These are phyloP conservation scores for Pelecanus crispus DNA, from an alignment of 2,113 vertebrate genomes.

Conservation along the genomic window DNA sequence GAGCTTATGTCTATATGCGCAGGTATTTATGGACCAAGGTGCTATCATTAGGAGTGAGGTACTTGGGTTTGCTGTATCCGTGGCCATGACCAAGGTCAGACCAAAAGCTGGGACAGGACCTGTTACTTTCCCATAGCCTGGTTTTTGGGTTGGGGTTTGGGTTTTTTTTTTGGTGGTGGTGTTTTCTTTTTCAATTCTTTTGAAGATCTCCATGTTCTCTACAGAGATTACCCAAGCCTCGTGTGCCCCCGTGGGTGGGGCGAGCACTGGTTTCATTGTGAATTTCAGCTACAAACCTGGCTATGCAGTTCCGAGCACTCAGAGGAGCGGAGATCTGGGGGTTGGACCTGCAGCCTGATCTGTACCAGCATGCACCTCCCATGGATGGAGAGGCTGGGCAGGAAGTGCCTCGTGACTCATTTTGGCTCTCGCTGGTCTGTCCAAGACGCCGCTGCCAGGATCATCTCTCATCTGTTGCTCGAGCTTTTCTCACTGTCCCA, in stretches of 20 bases:
- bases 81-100: not conserved
- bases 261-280: accelerated
- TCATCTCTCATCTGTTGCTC: not conserved
- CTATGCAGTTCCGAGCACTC: not conserved
- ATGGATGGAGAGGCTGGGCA: not conserved
- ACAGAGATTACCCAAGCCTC: not conserved
- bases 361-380: not conserved
- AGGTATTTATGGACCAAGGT: not conserved
- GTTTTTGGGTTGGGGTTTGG: not conserved
- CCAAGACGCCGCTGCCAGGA: accelerated
- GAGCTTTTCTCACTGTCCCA: not conserved
- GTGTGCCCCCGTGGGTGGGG: not conserved
- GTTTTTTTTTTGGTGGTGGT: not conserved
- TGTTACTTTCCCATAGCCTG: not conserved
- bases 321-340: not conserved
- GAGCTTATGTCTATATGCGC: not conserved
- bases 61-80: not conserved
- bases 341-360: not conserved
- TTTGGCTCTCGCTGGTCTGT: not conserved
- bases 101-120: not conserved
- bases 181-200: not conserved
- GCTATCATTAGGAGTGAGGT: not conserved
- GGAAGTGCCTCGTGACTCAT: not conserved
- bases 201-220: not conserved
- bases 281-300: not conserved